Conservation (phyloP, 1,140 invertebrate species). For the Brachionus manjavacas region DNA sequence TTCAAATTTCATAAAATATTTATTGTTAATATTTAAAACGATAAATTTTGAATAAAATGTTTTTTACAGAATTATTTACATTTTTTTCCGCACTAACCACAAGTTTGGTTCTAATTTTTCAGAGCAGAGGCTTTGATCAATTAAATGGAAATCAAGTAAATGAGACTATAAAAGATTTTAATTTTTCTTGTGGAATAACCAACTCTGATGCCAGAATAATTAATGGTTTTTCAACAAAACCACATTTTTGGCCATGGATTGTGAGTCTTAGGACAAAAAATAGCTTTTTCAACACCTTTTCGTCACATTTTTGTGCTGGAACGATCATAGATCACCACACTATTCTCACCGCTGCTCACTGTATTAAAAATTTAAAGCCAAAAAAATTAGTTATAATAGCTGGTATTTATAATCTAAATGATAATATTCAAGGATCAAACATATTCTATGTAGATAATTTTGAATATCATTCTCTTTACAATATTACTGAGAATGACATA, state of each 20-base stretch:
- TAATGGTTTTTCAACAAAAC: background rate
- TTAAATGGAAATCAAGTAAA: background rate
- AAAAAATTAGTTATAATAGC: background rate
- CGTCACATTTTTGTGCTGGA: constrained; percentile 66
- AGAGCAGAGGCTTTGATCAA: background rate
- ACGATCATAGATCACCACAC: constrained; percentile 68
- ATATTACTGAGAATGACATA: background rate
- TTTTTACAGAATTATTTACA: background rate
- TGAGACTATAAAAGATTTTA: background rate
- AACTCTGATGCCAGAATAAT: constrained; percentile 3
- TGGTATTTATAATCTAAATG: background rate
- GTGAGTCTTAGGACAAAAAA: constrained; percentile 44
- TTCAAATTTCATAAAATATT: too few relatives aligned
- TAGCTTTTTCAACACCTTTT: background rate
- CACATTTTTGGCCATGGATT: constrained; percentile 47
- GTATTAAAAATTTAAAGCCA: constrained; percentile 51
- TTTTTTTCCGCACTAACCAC: background rate
- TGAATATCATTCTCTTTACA: background rate
- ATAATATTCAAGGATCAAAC: background rate
- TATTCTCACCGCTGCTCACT: constrained; percentile 72
- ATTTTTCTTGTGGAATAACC: background rate
- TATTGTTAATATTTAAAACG: too few relatives aligned
- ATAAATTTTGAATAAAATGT: background rate
- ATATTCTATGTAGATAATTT: background rate
- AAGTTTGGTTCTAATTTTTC: background rate